Evolutionary conservation across 1,140 invertebrate species (phyloP), one percentile per base, ranked within the genome.

Genomic region (Drosophila navojoa): DNA sequence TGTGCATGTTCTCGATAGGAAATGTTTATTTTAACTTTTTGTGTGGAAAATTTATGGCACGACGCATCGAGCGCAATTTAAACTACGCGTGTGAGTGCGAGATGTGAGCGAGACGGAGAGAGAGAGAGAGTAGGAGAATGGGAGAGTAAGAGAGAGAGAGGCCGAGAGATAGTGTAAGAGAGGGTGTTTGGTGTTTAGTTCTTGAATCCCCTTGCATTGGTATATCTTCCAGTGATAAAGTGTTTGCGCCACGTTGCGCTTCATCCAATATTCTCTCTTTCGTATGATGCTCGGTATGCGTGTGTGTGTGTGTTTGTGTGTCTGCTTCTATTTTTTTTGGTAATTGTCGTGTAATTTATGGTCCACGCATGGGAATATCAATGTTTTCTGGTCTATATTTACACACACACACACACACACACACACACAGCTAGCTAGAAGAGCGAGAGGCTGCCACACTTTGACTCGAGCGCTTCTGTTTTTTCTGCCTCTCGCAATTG

Each of bases 341-440:
- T 86, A 86, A 86, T 86, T 86, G 79, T 86, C 82, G 59, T 79
- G 79, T 86, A 82, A 86, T 86, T 86, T 86, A 86, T 86, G 71
- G 71, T 71, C 69, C 57, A 81, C 82, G 82, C 77, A 86, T 86
- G 82, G 82, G 82, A 86, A 87, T 86, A 86, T 86, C 82, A 87
- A 86, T 87, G 82, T 76, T 71, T 70, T 81, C 67, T 50, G 76
- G 53, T 85, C 81, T 85, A 85, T 85, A 85, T 77, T 85, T 85
- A 85, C 77, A 50, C 64, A 78, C 11, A 19, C 2, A 19, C 19
- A 19, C 19, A 22, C 19, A 22, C 77, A 50, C 64, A 78, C 11
- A 19, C 2, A 19, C 19, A 19, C 19, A 22, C 19, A 22, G 19
- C 19, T 22, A 22, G 19, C 19, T 22, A 0, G 19, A 22, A 32